Evolutionary conservation across 2,888 invertebrate species (phyloP).

Genomic region (Dichetophora obliterata): DNA sequence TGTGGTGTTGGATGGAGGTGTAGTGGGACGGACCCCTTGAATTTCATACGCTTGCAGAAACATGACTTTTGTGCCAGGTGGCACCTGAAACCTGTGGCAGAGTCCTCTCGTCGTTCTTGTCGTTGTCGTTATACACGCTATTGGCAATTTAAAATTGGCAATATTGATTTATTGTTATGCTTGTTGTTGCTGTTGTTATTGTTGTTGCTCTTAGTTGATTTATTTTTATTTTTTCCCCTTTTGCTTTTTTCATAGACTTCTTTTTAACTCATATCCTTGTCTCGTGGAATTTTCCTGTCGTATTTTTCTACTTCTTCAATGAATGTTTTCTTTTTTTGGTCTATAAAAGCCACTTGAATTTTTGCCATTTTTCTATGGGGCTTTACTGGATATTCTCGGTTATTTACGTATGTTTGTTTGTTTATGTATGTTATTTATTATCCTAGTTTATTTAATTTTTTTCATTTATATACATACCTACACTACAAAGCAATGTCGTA

Average conservation of each 20-base stretch:
- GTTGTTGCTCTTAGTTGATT: not conserved
- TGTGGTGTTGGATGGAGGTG: not conserved
- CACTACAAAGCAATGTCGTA: too few relatives aligned
- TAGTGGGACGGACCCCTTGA: conserved; percentile 30
- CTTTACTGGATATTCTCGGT: too few relatives aligned
- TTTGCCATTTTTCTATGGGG: not conserved
- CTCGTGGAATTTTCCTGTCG: conserved; percentile 2
- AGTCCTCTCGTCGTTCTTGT: conserved; percentile 35
- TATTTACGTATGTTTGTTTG: too few relatives aligned
- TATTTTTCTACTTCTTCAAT: conserved; percentile 17
- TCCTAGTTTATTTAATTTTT: conserved; percentile 25
- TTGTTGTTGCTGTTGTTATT: conserved; percentile 14
- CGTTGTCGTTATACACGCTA: conserved; percentile 45
- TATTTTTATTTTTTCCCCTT: not conserved
- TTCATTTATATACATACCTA: too few relatives aligned
- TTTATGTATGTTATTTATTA: conserved; percentile 11
- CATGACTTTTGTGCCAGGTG: conserved; percentile 15
- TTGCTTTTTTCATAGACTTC: not conserved
- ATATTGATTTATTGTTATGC: conserved; percentile 35
- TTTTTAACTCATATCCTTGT: not conserved
- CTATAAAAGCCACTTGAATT: conserved; percentile 9
- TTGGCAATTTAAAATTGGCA: conserved; percentile 66
- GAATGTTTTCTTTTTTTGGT: not conserved
- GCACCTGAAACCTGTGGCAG: conserved; percentile 23
- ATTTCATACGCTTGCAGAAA: conserved; percentile 12